Evolutionary conservation across 2,797 vertebrate species (phyloP).

Genomic region (Pitangus sulphuratus): DNA sequence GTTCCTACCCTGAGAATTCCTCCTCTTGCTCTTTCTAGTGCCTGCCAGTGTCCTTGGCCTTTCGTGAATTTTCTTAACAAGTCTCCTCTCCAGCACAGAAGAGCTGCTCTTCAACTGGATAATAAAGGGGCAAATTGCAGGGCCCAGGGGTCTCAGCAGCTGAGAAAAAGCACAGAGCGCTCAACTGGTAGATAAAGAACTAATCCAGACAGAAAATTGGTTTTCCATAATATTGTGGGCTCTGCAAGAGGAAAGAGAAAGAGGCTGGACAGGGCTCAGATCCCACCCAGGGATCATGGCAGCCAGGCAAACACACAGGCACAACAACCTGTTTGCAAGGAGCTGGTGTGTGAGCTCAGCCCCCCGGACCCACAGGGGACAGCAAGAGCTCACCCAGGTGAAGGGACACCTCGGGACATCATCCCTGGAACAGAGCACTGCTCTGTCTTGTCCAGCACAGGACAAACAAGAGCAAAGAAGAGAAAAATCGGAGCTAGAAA

Average conservation of each 20-base stretch:
- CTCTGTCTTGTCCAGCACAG: accelerated
- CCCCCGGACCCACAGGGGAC: not conserved
- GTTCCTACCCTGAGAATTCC: not conserved
- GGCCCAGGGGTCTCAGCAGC: not conserved
- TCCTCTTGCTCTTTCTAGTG: not conserved
- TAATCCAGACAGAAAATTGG: not conserved
- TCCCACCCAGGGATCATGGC: accelerated
- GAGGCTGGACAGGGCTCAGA: not conserved
- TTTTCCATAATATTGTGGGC: not conserved
- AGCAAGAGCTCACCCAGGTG: not conserved
- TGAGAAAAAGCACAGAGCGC: not conserved
- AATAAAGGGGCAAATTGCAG: not conserved
- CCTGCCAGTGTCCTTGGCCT: not conserved
- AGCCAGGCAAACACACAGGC: not conserved
- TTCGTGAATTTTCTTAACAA: not conserved
- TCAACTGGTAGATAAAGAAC: not conserved
- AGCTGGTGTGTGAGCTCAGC: not conserved
- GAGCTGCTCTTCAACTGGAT: not conserved
- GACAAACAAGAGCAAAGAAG: not conserved
- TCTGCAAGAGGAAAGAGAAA: not conserved
- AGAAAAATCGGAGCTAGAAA: not conserved
- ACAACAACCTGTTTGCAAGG: not conserved
- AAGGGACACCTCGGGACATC: not conserved
- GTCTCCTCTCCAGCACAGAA: not conserved
- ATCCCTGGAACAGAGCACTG: not conserved